Percentiles rank a stretch among this genome's conserved stretches.
Conservation (phyloP, 2,888 invertebrate species). For the Melinaea menophilus region DNA sequence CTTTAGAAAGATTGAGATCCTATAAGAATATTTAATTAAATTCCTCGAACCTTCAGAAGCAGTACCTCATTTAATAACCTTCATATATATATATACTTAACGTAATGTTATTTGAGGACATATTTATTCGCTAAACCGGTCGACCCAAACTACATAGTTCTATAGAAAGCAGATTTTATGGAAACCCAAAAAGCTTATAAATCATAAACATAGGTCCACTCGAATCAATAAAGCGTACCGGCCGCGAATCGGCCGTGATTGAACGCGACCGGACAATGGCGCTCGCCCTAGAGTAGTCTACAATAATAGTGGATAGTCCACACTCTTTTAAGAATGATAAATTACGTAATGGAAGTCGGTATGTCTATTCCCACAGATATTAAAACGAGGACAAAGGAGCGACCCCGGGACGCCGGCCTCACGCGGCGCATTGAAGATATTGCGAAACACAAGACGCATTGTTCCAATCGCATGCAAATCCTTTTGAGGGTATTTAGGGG, state of each 20-base stretch:
- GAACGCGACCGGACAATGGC: constrained; percentile 58
- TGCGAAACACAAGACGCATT: constrained; percentile 62
- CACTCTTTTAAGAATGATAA: constrained; percentile 77
- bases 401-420: constrained; percentile 64
- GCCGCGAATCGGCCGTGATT: constrained; percentile 55
- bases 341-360: constrained; percentile 74
- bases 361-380: constrained; percentile 78
- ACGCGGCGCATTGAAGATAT: constrained; percentile 75
- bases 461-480: constrained; percentile 69
- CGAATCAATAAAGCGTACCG: constrained; percentile 51
- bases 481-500: constrained; percentile 63
- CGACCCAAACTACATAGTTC: constrained; percentile 24
- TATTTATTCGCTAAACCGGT: constrained; percentile 31
- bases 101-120: no score
- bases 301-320: constrained; percentile 66
- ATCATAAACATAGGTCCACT: constrained; percentile 64
- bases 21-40: constrained; percentile 1
- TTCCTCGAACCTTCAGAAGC: neutral
- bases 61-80: neutral
- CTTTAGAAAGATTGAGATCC: neutral
- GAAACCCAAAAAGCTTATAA: constrained; percentile 67
- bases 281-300: constrained; percentile 62
- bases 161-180: constrained; percentile 54
- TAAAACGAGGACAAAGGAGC: constrained; percentile 67
- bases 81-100: neutral